Evolutionary conservation across 2,888 invertebrate species (phyloP), one percentile per base, ranked within the genome.

Genomic region (Tuta absoluta): DNA sequence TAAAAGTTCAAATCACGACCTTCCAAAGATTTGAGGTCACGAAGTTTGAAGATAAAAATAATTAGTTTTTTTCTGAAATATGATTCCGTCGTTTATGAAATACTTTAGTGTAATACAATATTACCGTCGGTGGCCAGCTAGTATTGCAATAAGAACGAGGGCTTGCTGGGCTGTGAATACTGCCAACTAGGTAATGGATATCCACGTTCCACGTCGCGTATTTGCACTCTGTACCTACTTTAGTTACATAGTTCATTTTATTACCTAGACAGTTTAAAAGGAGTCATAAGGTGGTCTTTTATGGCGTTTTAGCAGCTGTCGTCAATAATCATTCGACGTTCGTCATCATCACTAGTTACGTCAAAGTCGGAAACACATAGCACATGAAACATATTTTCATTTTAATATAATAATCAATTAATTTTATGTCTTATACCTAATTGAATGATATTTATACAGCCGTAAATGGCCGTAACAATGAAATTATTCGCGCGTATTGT

Each of bases 1-100:
- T 73, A 79, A 84, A 86, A 86, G 86, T 82, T 86, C 84, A 85
- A 76, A 84, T 87, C 84, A 85, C 75, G 84, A 81, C 79, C 82
- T 62, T 79, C 73, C 75, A 68, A 73, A 75, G 77, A 77, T 71
- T 70, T 69, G 67, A 67, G 75, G 78, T 82, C 79, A 81, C 78
- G 81, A 80, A 75, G 74, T 75, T 74, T 62, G 66, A 67, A 72
- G 71, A 68, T 68, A 69, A 66, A 53, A 33, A 53, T 69, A 63
- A 71, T 68, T 69, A 70, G 68, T 67, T 71, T 68, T 45, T 63
- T 37, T 14, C 38, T 61, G 65, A 71, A 72, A 71, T 67, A 67
- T 65, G 63, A 65, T 66, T 76, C 60, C 8, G 45, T 60, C 45
- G 45, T 60, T 60, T 60, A 10, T 38, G 73, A 71, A 70, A 75